Evolutionary conservation across 1,140 invertebrate genomes (phyloP).

Genomic region (Philopotamus ludificatus): DNA sequence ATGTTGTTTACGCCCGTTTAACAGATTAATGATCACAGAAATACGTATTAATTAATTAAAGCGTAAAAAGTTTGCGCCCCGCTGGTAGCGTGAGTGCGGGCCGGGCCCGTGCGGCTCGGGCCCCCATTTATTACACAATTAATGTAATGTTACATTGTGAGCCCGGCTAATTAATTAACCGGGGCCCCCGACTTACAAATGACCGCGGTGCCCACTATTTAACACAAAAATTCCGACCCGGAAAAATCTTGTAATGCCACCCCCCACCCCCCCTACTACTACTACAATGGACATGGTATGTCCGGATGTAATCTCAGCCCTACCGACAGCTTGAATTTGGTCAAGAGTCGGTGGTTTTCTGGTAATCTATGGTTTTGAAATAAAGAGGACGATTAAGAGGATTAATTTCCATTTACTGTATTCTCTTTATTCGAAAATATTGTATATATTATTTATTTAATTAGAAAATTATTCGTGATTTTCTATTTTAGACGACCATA

Average conservation of each 20-base stretch:
- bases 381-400: too few relatives aligned
- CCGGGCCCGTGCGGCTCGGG: conserved; percentile 11
- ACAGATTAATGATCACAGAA: conserved; percentile 24
- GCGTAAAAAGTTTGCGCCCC: conserved; percentile 24
- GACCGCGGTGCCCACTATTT: not conserved
- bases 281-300: too few relatives aligned
- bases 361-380: too few relatives aligned
- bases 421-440: too few relatives aligned
- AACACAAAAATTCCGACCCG: not conserved
- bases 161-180: conserved; percentile 34
- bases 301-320: too few relatives aligned
- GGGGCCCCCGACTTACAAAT: not conserved
- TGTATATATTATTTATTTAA: too few relatives aligned
- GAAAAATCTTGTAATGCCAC: not conserved
- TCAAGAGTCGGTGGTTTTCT: too few relatives aligned
- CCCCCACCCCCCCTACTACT: too few relatives aligned
- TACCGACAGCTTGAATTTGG: too few relatives aligned
- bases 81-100: conserved; percentile 19
- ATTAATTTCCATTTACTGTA: too few relatives aligned
- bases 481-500: too few relatives aligned
- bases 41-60: conserved; percentile 32
- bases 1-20: conserved; percentile 30
- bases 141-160: conserved; percentile 27
- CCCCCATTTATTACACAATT: conserved; percentile 37
- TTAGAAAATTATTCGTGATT: too few relatives aligned